Evolutionary conservation across 2,113 vertebrate genomes (phyloP).

Genomic region (Passerina amoena): DNA sequence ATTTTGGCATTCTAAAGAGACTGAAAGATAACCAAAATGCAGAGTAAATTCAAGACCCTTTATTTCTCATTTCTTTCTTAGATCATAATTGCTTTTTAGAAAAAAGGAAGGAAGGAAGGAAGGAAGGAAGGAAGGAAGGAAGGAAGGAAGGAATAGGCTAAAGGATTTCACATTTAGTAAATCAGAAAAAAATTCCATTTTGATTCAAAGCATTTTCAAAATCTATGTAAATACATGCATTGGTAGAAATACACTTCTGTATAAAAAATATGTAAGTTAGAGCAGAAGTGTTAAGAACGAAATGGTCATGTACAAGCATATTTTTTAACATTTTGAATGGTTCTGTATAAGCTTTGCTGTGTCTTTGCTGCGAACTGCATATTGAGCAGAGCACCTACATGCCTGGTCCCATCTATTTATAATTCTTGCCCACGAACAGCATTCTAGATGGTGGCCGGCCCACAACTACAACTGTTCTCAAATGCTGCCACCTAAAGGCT

Average conservation of each 20-base stretch:
- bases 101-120: no score
- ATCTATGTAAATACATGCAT: not conserved
- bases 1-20: not conserved
- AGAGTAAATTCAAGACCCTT: not conserved
- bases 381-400: not conserved
- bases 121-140: no score
- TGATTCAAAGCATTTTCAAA: not conserved
- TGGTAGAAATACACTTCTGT: not conserved
- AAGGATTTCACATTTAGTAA: not conserved
- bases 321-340: not conserved
- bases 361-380: not conserved
- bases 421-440: not conserved
- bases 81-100: not conserved
- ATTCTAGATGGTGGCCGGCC: not conserved
- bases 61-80: not conserved
- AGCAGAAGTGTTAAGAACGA: not conserved
- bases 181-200: not conserved
- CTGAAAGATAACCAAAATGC: not conserved
- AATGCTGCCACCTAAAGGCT: slow-evolving; percentile 77
- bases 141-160: not conserved
- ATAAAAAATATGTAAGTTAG: not conserved
- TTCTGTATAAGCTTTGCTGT: not conserved
- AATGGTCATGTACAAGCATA: not conserved
- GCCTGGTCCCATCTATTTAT: not conserved
- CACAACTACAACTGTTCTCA: slow-evolving; percentile 62